Base-by-base conservation (phyloP, 2,797 vertebrate genomes). In the Crax fasciolata region DNA sequence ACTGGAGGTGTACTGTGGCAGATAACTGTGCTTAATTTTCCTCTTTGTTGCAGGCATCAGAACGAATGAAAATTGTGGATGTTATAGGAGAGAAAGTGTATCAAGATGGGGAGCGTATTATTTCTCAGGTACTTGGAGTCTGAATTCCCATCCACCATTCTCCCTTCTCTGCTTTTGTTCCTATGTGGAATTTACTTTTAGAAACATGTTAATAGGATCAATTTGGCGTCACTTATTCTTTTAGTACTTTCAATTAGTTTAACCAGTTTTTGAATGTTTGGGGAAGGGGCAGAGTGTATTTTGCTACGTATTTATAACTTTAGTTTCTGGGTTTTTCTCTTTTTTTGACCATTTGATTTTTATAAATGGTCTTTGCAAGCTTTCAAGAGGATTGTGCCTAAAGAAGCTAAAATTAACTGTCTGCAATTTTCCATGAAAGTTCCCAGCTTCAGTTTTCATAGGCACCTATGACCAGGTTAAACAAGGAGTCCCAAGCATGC, bases 21-120 rank as follows among this genome's bases (percentile, higher is more conserved):
- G 49, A 12, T 82, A 20, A 67, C 46, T 79, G 20, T 77, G n/a
- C 84, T 81, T 52, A 58, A 76, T 87, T 84, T 80, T 74, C 58
- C 17, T 95, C 82, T 94, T 82, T 62, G 11, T 97, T 97, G 48
- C 89, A 99, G 99, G 88, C 97, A 78, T 99, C 98, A 62, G 99
- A 99, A 91, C 97, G 99, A 97, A 99, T 99, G 99, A 99, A 99
- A 98, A 99, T 99, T 79, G 99, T 99, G 92, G 99, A 99, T 93
- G 99, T 99, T 96, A 98, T 99, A 97, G 99, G 99, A 94, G 97
- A 98, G 68, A 99, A 99, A 96, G 96, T 97, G 77, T 99, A 99
- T 97, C 98, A 98, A 82, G 98, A 99, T 85, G 99, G 98, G 27
- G 99, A 99, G 51, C 98, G 99, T 77, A 99, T 99, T 59, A 99